These are phyloP conservation scores for Strigops habroptila DNA, from an alignment of 2,113 vertebrate genomes.

Conservation along the genomic window DNA sequence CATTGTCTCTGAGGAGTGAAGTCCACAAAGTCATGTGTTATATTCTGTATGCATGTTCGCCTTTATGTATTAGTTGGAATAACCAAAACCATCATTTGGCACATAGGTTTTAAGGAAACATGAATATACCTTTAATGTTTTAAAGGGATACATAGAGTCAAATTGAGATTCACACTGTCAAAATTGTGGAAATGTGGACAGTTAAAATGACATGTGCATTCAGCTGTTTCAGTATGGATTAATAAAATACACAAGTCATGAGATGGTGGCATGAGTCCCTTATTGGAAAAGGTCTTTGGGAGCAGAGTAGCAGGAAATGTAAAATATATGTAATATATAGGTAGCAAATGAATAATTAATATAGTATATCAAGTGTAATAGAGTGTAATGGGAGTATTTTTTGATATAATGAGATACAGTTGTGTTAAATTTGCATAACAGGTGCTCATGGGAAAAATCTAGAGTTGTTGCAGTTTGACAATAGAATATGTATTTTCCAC, in stretches of 20 bases:
- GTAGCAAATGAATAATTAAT: neutral
- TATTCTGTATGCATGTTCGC: neutral
- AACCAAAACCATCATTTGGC: neutral
- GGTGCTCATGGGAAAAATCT: neutral
- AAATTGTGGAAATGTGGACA: neutral
- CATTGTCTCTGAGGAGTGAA: accelerated
- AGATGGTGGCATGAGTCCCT: neutral
- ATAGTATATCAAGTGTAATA: neutral
- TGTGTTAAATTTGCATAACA: neutral
- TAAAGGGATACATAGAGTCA: neutral
- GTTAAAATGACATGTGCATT: neutral
- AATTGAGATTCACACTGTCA: neutral
- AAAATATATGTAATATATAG: neutral
- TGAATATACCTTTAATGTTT: neutral
- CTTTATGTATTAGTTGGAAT: neutral
- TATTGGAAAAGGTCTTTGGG: neutral
- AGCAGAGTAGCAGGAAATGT: neutral
- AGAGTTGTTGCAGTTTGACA: neutral
- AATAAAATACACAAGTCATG: neutral
- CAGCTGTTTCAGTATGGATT: neutral
- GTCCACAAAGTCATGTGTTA: neutral
- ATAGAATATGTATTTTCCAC: neutral
- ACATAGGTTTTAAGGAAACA: neutral
- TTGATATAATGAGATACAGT: neutral
- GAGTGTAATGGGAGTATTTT: neutral